Evolutionary conservation across 2,113 vertebrate species (phyloP), one percentile per base, ranked within the genome.

Genomic region (Callithrix jacchus): DNA sequence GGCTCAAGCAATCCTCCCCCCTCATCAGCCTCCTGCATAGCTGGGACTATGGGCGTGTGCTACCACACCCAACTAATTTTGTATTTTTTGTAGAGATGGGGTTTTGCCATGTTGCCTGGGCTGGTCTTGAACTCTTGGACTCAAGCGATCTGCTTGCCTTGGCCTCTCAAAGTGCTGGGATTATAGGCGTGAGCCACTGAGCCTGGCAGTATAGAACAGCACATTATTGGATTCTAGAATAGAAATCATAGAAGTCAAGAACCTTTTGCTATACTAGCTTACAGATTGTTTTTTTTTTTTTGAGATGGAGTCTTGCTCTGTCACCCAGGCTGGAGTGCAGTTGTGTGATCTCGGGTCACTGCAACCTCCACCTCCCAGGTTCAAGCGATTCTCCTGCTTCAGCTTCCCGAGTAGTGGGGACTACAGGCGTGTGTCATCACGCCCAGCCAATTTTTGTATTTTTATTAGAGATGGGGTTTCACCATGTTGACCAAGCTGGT

Each of bases 221-320:
- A 81, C 23, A 74, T 54, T 73, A 74, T 56, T 79, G 3, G 35
- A 66, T 76, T 91, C 52, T 89, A 84, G 37, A 87, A 71, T 54
- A 68, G 90, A 94, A 95, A 56, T 80, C 40, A 45, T n/a, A 56
- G 32, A 90, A 90, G 49, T 42, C 17, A 80, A 91, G 73, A 94
- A 94, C 37, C 40, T 84, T 82, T 87, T 93, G 30, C 52, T 86
- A 35, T 0, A 49, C 32, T 14, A 56, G 47, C 13, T 90, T 77
- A 35, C 18, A 49, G 30, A 49, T 77, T 30, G 25, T 70, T 45
- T 74, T 3, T 74, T 25, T 66, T 66, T 32, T 66, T 66, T 66
- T 68, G 12, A 32, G 16, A 35, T 30, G 11, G 64, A 68, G 64
- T 68, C 64, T 66, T 7, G 6, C 64, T 68, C 64, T 68, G 64